Evolutionary conservation across 2,888 invertebrate species (phyloP), one percentile per base, ranked within the genome.

Genomic region (Nipponacmea schrenckii): DNA sequence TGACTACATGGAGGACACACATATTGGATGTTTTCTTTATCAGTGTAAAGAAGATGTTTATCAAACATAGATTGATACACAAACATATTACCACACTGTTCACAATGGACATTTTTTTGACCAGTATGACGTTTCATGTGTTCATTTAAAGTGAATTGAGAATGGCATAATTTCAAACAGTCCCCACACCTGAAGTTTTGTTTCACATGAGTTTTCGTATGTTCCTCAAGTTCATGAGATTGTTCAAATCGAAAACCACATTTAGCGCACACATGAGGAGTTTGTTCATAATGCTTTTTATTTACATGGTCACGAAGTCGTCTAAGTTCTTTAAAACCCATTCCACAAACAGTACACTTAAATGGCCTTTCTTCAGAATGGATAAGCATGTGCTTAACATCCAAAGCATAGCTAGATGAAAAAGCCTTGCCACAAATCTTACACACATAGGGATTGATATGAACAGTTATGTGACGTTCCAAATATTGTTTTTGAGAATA

Each of bases 271-370:
- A 56, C 56, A 24, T 56, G 24, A 56, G 56, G 56, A 20, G 56
- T 56, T 20, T 24, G 20, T 14, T 24, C 24, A 14, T 10, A 10
- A 56, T 56, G 56, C 24, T 56, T 56, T 56, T 56, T 56, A 20
- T 56, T 56, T 24, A 56, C 56, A 56, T 56, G 56, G 20, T 56
- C 56, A 24, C 56, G 56, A 8, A 56, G 56, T 24, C 56, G 56
- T 24, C 56, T 56, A 10, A 56, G 56, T 56, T 56, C 56, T 56
- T 98, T 98, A 50, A 97, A 97, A 80, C 96, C 93, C 87, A 96
- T 96, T 69, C 95, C 94, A 90, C 97, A 98, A 20, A 95, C 91
- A 0, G 97, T 96, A 90, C 98, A 98, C 89, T 96, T 95, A 89
- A 96, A 98, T 0, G 97, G 97, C 64, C 84, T 81, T 26, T 81